Evolutionary conservation across 2,797 vertebrate genomes (phyloP).

Genomic region (Presbytis comata): DNA sequence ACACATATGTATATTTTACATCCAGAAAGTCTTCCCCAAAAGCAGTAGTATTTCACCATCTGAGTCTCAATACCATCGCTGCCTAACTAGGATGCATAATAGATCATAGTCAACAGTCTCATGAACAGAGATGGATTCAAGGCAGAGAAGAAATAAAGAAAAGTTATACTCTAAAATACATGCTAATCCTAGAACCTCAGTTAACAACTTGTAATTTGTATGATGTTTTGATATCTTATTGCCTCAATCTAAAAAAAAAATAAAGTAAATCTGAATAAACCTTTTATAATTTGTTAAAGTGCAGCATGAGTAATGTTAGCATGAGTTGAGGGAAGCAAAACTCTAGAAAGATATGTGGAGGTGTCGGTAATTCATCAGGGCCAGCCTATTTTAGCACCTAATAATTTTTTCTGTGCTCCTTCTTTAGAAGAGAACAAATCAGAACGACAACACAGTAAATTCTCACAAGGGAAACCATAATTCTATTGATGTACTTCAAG

Average conservation of each 20-base stretch:
- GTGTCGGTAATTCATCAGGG: slow-evolving; percentile 71
- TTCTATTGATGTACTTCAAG: slow-evolving; percentile 79
- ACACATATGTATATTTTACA: neutral
- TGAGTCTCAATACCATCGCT: neutral
- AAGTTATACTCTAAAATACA: slow-evolving; percentile 6
- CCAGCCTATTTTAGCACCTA: slow-evolving; percentile 72
- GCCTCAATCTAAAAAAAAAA: slow-evolving; percentile 26
- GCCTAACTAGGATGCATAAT: neutral
- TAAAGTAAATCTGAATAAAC: slow-evolving; percentile 38
- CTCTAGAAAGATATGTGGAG: slow-evolving; percentile 69
- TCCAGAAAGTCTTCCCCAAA: neutral
- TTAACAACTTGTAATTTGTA: slow-evolving; percentile 38
- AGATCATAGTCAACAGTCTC: neutral
- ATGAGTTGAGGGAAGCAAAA: slow-evolving; percentile 56
- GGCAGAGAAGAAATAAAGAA: neutral
- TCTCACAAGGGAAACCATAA: slow-evolving; percentile 79
- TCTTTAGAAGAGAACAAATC: slow-evolving; percentile 78
- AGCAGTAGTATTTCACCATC: neutral
- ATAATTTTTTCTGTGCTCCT: slow-evolving; percentile 71
- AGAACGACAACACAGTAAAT: slow-evolving; percentile 72
- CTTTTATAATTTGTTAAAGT: slow-evolving; percentile 65
- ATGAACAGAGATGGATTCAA: slow-evolving; percentile 25
- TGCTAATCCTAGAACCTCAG: neutral
- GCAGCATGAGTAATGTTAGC: slow-evolving; percentile 61
- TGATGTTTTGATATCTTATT: neutral